Conservation (phyloP, 2,888 invertebrate genomes). For the Atherix ibis region DNA sequence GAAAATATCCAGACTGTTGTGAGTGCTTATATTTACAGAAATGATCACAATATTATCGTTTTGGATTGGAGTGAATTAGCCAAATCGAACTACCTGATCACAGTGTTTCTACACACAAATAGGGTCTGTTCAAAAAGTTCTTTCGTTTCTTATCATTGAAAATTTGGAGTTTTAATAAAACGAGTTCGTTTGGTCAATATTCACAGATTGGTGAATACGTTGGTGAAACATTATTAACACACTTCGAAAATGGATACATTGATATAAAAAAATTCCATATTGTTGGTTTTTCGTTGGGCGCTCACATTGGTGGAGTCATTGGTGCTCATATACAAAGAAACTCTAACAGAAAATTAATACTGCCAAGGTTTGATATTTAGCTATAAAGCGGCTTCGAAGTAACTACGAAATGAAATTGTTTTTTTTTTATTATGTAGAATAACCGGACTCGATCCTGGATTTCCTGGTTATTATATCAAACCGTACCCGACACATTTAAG, state of each 20-base stretch:
- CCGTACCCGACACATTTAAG: conserved; percentile 23
- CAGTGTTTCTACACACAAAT: conserved; percentile 27
- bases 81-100: conserved; percentile 29
- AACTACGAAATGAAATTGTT: no score
- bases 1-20: conserved; percentile 39
- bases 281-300: conserved; percentile 15
- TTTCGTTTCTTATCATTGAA: no score
- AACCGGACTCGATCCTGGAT: conserved; percentile 14
- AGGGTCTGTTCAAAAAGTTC: no score
- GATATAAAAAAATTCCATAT: conserved; percentile 12
- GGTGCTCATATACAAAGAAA: conserved; percentile 11
- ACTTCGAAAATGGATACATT: conserved; percentile 24
- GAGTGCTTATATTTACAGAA: conserved; percentile 25
- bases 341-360: conserved; percentile 8
- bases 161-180: no score
- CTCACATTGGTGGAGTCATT: conserved; percentile 12
- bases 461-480: conserved; percentile 12
- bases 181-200: no score
- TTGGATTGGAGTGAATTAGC: conserved; percentile 30
- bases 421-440: conserved; percentile 10
- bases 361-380: conserved; percentile 12
- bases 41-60: conserved; percentile 25
- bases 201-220: no score
- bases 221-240: no score
- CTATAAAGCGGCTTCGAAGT: no score